Evolutionary conservation across 2,797 vertebrate genomes (phyloP).

Genomic region (Lophotriccus pileatus): DNA sequence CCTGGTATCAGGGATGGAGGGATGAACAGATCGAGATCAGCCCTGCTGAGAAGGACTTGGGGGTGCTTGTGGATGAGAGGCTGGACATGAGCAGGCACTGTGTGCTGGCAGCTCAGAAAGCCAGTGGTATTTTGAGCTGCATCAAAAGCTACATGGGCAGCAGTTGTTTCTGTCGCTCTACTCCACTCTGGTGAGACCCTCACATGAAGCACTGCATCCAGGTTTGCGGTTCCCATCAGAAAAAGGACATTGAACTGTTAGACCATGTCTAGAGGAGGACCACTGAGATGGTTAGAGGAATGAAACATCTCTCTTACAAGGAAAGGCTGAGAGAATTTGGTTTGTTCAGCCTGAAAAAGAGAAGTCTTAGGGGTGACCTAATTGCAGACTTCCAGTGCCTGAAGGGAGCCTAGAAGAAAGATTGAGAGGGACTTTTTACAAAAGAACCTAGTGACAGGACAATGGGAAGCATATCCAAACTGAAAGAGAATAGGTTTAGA

Average conservation of each 20-base stretch:
- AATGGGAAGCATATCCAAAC: neutral
- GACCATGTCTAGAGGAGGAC: neutral
- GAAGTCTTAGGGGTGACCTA: neutral
- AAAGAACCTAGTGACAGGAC: neutral
- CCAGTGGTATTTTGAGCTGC: neutral
- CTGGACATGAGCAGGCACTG: neutral
- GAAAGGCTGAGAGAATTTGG: neutral
- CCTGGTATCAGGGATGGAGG: neutral
- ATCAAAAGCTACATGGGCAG: neutral
- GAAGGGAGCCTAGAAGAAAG: neutral
- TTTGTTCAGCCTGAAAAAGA: neutral
- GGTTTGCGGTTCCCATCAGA: neutral
- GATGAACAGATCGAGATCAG: neutral
- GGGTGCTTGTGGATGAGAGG: neutral
- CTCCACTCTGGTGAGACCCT: neutral
- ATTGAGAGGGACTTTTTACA: neutral
- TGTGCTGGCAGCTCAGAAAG: neutral
- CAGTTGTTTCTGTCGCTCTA: neutral
- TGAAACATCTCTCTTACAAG: neutral
- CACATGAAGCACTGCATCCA: neutral
- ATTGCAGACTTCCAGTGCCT: neutral
- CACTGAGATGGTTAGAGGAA: neutral
- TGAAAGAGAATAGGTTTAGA: neutral
- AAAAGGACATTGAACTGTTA: neutral
- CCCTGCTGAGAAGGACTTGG: neutral